phyloP scores from a whole-genome alignment of 2,888 invertebrate genomes.

The Eupithecia dodoneata region DNA sequence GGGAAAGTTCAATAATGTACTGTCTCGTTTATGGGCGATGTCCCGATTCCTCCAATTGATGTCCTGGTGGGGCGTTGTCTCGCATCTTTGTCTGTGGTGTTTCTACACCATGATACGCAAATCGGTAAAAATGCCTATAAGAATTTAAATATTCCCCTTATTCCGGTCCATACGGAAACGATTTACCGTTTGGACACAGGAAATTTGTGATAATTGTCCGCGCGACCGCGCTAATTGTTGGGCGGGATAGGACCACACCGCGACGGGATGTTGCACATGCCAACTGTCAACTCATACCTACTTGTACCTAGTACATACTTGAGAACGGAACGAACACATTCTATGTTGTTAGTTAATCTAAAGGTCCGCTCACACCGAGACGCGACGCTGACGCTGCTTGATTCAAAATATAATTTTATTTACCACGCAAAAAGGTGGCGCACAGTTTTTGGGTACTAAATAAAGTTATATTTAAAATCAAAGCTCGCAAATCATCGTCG shows the following conservation, averaged over 20 bases:
- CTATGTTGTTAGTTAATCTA: constrained; percentile 40
- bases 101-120: neutral
- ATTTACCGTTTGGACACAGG: constrained; percentile 72
- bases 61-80: too few species aligned
- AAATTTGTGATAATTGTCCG: constrained; percentile 80
- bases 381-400: too few species aligned
- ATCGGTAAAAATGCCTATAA: neutral
- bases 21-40: too few species aligned
- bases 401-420: too few species aligned
- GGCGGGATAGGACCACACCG: constrained; percentile 66
- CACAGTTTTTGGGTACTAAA: too few species aligned
- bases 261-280: constrained; percentile 65
- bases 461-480: too few species aligned
- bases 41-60: too few species aligned
- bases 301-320: constrained; percentile 23
- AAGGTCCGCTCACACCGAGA: neutral
- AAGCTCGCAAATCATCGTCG: too few species aligned
- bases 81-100: too few species aligned
- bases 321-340: constrained; percentile 45
- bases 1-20: too few species aligned
- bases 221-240: constrained; percentile 75
- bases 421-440: too few species aligned
- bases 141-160: neutral
- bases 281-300: constrained; percentile 51
- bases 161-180: constrained; percentile 57